A percentile compares a stretch with the other conserved stretches of the same genome.
These are phyloP conservation scores for Archilochus colubris DNA, from an alignment of 2,113 vertebrate genomes.

Conservation along the genomic window DNA sequence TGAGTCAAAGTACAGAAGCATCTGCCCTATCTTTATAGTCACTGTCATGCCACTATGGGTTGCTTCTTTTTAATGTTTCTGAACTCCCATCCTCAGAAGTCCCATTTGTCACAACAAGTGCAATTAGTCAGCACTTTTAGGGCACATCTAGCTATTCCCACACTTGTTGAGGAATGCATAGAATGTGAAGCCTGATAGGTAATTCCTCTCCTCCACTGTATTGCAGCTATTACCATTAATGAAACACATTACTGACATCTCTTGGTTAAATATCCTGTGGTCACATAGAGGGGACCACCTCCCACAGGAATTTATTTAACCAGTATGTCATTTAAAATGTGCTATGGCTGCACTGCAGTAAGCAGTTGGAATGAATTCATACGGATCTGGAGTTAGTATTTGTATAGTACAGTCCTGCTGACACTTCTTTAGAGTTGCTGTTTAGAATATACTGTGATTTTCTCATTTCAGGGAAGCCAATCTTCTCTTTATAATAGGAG, in stretches of 20 bases:
- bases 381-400: background rate
- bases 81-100: background rate
- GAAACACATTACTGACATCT: background rate
- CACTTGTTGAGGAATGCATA: background rate
- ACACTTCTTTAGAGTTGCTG: background rate
- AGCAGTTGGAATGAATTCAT: background rate
- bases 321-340: background rate
- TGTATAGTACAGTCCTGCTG: background rate
- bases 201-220: background rate
- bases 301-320: background rate
- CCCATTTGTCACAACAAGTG: background rate
- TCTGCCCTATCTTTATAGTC: background rate
- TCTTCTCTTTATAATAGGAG: background rate
- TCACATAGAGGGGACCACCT: background rate
- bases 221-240: background rate
- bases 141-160: background rate
- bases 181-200: background rate
- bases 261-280: background rate
- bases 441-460: background rate
- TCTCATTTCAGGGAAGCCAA: background rate
- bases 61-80: background rate
- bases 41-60: background rate
- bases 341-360: background rate
- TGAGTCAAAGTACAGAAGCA: background rate
- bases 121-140: background rate